A percentile compares a stretch with the other conserved stretches of the same genome.
Evolutionary conservation across 2,113 vertebrate species (phyloP).

Genomic region (Albula goreensis): DNA sequence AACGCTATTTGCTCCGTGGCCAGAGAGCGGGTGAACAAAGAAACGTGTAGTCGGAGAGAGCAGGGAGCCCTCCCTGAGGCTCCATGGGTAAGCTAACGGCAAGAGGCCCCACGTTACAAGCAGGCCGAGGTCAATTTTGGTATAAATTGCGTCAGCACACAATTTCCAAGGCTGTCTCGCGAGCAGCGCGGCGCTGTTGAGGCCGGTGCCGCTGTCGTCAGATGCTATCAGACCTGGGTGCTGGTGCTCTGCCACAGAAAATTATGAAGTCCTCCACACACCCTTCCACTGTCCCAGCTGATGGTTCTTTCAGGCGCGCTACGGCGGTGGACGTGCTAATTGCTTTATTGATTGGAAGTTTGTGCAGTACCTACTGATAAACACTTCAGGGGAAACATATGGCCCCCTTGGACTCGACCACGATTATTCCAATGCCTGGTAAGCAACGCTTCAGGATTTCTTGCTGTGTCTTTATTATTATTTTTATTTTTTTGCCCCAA

Average conservation of each 20-base stretch:
- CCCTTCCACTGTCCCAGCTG: conserved; percentile 39
- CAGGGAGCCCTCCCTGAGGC: not conserved
- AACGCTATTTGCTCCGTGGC: not conserved
- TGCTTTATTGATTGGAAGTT: conserved; percentile 68
- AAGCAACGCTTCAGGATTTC: conserved; percentile 35
- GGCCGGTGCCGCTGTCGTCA: not conserved
- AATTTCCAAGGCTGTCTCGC: not conserved
- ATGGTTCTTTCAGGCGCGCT: conserved; percentile 59
- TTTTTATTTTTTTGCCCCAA: not conserved
- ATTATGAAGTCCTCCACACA: conserved; percentile 48
- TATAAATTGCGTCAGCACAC: not conserved
- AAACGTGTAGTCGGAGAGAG: not conserved
- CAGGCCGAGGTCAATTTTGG: not conserved
- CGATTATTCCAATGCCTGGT: conserved; percentile 35
- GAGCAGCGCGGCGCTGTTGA: not conserved
- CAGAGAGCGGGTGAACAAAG: not conserved
- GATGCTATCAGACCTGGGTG: conserved; percentile 32
- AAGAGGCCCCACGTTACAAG: not conserved
- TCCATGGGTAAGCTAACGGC: not conserved
- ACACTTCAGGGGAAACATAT: conserved; percentile 55
- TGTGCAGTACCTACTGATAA: conserved; percentile 59
- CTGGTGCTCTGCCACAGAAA: conserved; percentile 35
- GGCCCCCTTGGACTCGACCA: conserved; percentile 39
- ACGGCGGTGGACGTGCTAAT: conserved; percentile 61
- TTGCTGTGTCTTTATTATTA: conserved; percentile 5